These are phyloP conservation scores for Sarcophaga rosellei DNA, from an alignment of 2,888 invertebrate genomes.

Conservation along the genomic window DNA sequence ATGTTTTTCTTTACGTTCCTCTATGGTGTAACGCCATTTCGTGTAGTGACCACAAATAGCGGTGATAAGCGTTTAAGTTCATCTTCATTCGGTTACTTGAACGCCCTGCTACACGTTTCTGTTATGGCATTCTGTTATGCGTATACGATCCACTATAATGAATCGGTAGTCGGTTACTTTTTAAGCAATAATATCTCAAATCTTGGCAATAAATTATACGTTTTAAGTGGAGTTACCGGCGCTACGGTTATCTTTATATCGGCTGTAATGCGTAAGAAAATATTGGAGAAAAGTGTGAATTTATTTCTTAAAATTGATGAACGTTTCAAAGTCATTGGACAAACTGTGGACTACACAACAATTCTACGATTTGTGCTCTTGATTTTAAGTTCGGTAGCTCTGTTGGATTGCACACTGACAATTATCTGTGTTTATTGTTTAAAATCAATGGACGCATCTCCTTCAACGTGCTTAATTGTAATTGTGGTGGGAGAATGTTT, in stretches of 20 bases:
- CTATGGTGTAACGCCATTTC: constrained; percentile 66
- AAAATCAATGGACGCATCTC: constrained; percentile 61
- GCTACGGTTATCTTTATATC: constrained; percentile 50
- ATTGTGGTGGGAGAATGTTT: constrained; percentile 58
- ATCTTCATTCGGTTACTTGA: constrained; percentile 59
- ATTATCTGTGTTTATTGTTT: constrained; percentile 54
- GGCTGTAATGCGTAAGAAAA: constrained; percentile 46
- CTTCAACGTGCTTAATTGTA: constrained; percentile 62
- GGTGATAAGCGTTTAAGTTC: constrained; percentile 57
- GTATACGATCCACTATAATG: constrained; percentile 53
- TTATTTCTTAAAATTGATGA: constrained; percentile 50
- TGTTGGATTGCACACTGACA: constrained; percentile 46
- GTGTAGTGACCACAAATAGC: constrained; percentile 47
- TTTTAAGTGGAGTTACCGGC: constrained; percentile 57
- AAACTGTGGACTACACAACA: constrained; percentile 55
- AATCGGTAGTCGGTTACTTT: constrained; percentile 70
- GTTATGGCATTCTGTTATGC: constrained; percentile 55
- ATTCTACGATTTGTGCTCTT: constrained; percentile 46
- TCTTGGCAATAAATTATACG: constrained; percentile 58
- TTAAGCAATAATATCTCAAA: constrained; percentile 64
- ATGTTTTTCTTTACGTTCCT: constrained; percentile 63
- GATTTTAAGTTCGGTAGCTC: constrained; percentile 18
- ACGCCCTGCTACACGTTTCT: constrained; percentile 40
- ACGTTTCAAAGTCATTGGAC: constrained; percentile 36
- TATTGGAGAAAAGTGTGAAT: constrained; percentile 58